Evolutionary conservation across 2,888 invertebrate species (phyloP).

Genomic region (Erebia ligea): DNA sequence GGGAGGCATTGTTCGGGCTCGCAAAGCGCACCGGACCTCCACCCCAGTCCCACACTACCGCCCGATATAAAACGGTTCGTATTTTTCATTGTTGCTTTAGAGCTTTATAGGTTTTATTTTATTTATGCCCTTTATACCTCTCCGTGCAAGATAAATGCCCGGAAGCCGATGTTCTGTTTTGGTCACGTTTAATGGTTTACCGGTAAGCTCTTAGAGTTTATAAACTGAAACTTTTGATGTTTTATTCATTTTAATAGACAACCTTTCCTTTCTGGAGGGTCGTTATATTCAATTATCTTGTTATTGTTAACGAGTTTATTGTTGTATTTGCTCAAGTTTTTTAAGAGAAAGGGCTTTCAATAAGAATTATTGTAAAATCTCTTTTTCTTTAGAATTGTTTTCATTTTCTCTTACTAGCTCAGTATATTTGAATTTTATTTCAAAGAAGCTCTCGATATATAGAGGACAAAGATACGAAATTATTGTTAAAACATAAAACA

Average conservation of each 20-base stretch:
- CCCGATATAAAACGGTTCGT: slow-evolving; percentile 79
- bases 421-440: background rate
- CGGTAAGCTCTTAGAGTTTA: slow-evolving; percentile 26
- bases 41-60: slow-evolving; percentile 52
- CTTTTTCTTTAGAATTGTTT: background rate
- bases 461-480: too few species aligned
- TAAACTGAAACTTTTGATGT: slow-evolving; percentile 17
- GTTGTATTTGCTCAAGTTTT: slow-evolving; percentile 1
- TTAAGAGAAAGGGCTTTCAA: background rate
- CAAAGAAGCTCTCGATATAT: background rate
- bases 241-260: slow-evolving; percentile 15
- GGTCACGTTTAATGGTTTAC: slow-evolving; percentile 64
- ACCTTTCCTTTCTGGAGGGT: slow-evolving; percentile 6
- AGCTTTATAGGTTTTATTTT: slow-evolving; percentile 82
- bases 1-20: slow-evolving; percentile 69
- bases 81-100: slow-evolving; percentile 83
- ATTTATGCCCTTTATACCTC: slow-evolving; percentile 79
- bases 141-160: slow-evolving; percentile 74
- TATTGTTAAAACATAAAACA: too few species aligned
- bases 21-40: slow-evolving; percentile 51
- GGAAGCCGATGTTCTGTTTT: slow-evolving; percentile 70
- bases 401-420: background rate
- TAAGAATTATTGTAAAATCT: background rate
- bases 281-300: slow-evolving; percentile 17
- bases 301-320: slow-evolving; percentile 19